phyloP scores from a whole-genome alignment of 2,113 vertebrate species.

The Serilophus lunatus region DNA sequence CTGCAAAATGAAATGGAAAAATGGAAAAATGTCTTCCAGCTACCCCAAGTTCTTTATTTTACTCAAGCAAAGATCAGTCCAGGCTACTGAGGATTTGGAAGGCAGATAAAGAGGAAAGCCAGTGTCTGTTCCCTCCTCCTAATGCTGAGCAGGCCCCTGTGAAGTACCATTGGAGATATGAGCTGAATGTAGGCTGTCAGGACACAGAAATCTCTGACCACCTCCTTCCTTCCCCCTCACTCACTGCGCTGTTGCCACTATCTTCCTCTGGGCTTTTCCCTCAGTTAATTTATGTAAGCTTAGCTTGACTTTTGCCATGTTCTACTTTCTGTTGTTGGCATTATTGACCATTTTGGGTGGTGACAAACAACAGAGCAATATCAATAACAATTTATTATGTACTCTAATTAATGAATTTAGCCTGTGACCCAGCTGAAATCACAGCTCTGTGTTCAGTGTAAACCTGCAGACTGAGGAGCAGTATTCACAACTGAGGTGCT shows the following conservation, averaged over 20 bases:
- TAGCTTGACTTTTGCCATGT: not conserved
- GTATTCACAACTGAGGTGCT: not conserved
- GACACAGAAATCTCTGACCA: not conserved
- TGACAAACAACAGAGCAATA: conserved; percentile 24
- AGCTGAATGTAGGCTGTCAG: not conserved
- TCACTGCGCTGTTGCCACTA: accelerated
- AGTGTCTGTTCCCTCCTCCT: not conserved
- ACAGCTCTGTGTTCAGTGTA: not conserved
- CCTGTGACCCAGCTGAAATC: not conserved
- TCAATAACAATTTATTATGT: conserved; percentile 29
- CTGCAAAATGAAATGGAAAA: conserved; percentile 1
- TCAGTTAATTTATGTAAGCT: not conserved
- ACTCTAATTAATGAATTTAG: conserved; percentile 51
- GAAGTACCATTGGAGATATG: accelerated
- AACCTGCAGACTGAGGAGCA: not conserved
- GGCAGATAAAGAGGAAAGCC: not conserved
- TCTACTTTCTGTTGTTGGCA: not conserved
- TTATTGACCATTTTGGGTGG: conserved; percentile 27
- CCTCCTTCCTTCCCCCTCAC: not conserved
- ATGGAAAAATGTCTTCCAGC: not conserved
- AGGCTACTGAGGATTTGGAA: not conserved
- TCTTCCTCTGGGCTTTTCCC: not conserved
- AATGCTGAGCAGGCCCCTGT: not conserved
- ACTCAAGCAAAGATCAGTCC: not conserved
- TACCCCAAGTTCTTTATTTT: not conserved